Conservation (phyloP, 1,140 invertebrate genomes). For the Eurosta solidaginis region DNA sequence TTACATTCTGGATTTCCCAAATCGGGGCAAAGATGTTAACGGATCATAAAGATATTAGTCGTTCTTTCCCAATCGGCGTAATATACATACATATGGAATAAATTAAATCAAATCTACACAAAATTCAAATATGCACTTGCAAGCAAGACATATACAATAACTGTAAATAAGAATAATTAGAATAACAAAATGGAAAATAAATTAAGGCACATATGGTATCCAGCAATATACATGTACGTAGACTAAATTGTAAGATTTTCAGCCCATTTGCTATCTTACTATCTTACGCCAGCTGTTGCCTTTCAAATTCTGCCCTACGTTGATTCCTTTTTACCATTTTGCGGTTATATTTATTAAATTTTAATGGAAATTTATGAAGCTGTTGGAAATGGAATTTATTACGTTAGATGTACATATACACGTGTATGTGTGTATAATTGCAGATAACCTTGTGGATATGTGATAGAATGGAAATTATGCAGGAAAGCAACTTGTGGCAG, state of each 20-base stretch:
- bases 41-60: no score
- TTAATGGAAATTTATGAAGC: slow-evolving; percentile 32
- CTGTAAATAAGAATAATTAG: slow-evolving; percentile 10
- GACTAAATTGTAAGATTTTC: not conserved
- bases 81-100: no score
- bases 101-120: no score
- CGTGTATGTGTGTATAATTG: not conserved
- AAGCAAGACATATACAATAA: not conserved
- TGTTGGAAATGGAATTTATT: slow-evolving; percentile 29
- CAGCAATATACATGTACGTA: not conserved
- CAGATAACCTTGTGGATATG: slow-evolving; percentile 1
- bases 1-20: no score
- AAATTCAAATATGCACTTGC: no score
- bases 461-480: slow-evolving; percentile 26
- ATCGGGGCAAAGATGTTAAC: no score
- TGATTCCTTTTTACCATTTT: slow-evolving; percentile 14
- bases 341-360: slow-evolving; percentile 30
- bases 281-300: not conserved
- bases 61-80: no score
- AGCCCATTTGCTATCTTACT: not conserved
- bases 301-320: not conserved
- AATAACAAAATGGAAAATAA: slow-evolving; percentile 19
- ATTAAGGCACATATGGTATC: slow-evolving; percentile 11
- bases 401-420: slow-evolving; percentile 19
- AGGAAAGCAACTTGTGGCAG: not conserved